Percentiles rank a stretch among this genome's conserved stretches.
Evolutionary conservation across 1,140 invertebrate species (phyloP).

Genomic region (Leucophenga varia): DNA sequence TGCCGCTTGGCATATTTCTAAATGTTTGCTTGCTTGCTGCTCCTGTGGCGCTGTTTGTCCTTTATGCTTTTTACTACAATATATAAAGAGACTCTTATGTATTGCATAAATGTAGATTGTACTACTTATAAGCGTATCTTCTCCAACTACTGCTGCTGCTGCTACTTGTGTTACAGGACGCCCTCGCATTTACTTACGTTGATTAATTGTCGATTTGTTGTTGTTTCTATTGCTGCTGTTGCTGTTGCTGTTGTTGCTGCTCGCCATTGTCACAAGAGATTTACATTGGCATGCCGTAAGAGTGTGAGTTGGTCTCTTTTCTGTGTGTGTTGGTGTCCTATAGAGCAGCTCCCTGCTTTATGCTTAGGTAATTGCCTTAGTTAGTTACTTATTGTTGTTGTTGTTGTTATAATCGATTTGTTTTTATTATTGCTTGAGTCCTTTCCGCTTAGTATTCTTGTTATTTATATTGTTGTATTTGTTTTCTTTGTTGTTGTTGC

Average conservation of each 20-base stretch:
- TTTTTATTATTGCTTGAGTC: slow-evolving; percentile 4
- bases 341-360: slow-evolving; percentile 13
- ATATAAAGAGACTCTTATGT: too few relatives aligned
- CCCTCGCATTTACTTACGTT: slow-evolving; percentile 21
- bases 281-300: background rate
- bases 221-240: slow-evolving; percentile 37
- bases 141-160: background rate
- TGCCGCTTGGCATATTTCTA: too few relatives aligned
- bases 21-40: too few relatives aligned
- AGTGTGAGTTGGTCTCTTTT: too few relatives aligned
- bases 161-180: background rate
- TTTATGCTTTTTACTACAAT: too few relatives aligned
- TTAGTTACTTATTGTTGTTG: slow-evolving; percentile 41
- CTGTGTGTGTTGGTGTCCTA: too few relatives aligned
- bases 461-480: slow-evolving; percentile 36
- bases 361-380: slow-evolving; percentile 50
- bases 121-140: too few relatives aligned
- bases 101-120: too few relatives aligned
- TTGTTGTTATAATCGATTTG: slow-evolving; percentile 51
- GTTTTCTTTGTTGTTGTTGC: slow-evolving; percentile 23
- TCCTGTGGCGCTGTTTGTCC: too few relatives aligned
- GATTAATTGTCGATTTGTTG: slow-evolving; percentile 54
- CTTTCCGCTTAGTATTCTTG: slow-evolving; percentile 24
- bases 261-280: slow-evolving; percentile 31
- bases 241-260: slow-evolving; percentile 32